Conservation (phyloP, 1,140 invertebrate genomes). For the Drosophila cardini region DNA sequence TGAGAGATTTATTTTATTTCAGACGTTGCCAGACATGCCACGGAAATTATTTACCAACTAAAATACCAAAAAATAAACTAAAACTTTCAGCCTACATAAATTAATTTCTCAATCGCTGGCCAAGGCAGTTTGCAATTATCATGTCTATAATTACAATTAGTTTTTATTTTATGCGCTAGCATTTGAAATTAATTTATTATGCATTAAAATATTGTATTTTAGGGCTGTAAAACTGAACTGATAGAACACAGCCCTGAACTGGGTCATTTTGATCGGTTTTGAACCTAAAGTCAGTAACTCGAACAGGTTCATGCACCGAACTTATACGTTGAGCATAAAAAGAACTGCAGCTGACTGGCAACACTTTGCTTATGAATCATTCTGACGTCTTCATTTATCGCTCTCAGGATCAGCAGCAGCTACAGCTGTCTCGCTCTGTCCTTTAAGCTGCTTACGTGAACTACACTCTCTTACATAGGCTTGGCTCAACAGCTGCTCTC, state of each 20-base stretch:
- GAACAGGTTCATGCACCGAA: too few species aligned
- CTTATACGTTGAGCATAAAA: too few species aligned
- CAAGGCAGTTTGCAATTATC: constrained; percentile 15
- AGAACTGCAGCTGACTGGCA: neutral
- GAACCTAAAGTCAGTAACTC: too few species aligned
- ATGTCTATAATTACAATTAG: constrained; percentile 27
- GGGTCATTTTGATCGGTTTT: too few species aligned
- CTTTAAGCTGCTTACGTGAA: neutral
- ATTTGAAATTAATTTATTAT: neutral
- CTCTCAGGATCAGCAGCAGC: neutral
- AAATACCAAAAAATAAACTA: neutral
- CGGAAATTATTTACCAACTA: constrained; percentile 12
- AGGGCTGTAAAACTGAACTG: neutral
- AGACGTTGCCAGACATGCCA: constrained; percentile 43
- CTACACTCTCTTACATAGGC: neutral
- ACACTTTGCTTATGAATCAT: neutral
- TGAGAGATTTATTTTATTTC: constrained; percentile 63
- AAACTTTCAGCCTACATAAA: neutral
- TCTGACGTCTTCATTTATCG: neutral
- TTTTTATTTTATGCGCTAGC: constrained; percentile 6
- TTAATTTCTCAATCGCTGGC: constrained; percentile 11
- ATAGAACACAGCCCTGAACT: too few species aligned
- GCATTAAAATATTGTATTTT: neutral
- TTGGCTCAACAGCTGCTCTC: neutral
- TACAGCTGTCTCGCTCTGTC: neutral